These are phyloP conservation scores for Napeogenes inachia DNA, from an alignment of 2,888 invertebrate genomes.

Conservation along the genomic window DNA sequence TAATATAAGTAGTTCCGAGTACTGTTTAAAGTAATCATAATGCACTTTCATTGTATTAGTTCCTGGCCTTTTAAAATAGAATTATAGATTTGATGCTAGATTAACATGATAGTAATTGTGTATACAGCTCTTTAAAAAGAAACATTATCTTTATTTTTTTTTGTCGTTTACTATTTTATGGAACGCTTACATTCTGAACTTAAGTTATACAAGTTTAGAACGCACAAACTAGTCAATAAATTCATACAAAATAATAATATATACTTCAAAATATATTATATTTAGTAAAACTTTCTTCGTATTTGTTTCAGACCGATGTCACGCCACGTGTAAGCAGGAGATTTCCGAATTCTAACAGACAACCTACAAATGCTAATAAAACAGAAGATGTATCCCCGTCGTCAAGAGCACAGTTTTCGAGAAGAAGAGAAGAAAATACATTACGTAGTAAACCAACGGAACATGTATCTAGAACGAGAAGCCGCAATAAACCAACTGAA, in stretches of 20 bases:
- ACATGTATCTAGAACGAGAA: conserved; percentile 41
- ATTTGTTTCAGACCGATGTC: conserved; percentile 56
- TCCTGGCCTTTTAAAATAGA: conserved; percentile 36
- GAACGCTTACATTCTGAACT: no score
- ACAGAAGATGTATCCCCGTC: conserved; percentile 46
- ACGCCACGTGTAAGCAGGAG: conserved; percentile 53
- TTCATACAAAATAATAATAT: no score
- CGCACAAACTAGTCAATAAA: no score
- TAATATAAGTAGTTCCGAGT: conserved; percentile 36
- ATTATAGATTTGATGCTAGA: conserved; percentile 35
- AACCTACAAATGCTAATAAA: conserved; percentile 39
- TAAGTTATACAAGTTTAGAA: no score
- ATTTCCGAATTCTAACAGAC: conserved; percentile 45
- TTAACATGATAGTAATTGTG: not conserved
- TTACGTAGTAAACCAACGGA: conserved; percentile 35
- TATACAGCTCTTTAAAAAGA: not conserved
- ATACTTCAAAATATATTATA: no score
- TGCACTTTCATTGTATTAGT: conserved; percentile 41
- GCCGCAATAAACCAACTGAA: conserved; percentile 46
- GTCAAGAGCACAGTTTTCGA: conserved; percentile 51
- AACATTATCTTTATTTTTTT: not conserved
- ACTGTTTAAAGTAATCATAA: conserved; percentile 47
- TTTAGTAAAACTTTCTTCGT: conserved; percentile 1
- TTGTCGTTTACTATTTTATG: not conserved
- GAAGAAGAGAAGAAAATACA: conserved; percentile 51